These are phyloP conservation scores for Macroramphosus scolopax DNA, from an alignment of 2,797 vertebrate species.

Conservation along the genomic window DNA sequence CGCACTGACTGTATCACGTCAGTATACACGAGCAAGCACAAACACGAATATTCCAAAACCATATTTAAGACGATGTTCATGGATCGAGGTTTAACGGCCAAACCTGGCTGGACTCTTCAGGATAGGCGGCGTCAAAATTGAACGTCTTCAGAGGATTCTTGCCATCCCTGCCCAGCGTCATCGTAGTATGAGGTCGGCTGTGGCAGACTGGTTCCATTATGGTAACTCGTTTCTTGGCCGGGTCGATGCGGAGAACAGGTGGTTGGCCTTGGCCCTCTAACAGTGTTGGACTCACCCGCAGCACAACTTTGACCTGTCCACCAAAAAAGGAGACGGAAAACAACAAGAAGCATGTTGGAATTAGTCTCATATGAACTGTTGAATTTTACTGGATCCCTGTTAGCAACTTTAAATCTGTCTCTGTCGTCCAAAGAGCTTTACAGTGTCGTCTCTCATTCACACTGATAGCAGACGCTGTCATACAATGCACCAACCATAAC, in stretches of 20 bases:
- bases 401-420: too few relatives aligned
- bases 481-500: too few relatives aligned
- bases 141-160: slow-evolving; percentile 89
- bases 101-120: slow-evolving; percentile 93
- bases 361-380: too few relatives aligned
- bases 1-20: too few relatives aligned
- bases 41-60: not conserved
- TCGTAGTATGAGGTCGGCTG: slow-evolving; percentile 75
- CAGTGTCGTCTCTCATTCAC: too few relatives aligned
- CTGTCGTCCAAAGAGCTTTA: too few relatives aligned
- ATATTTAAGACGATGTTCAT: not conserved
- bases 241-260: slow-evolving; percentile 88
- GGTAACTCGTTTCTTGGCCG: slow-evolving; percentile 88
- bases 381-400: too few relatives aligned
- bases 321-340: slow-evolving; percentile 11
- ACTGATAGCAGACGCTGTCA: too few relatives aligned
- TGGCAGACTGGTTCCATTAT: slow-evolving; percentile 82
- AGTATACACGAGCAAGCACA: not conserved
- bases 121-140: slow-evolving; percentile 89
- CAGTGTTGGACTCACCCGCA: slow-evolving; percentile 83
- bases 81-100: slow-evolving; percentile 17
- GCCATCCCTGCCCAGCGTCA: slow-evolving; percentile 78
- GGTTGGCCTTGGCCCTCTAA: slow-evolving; percentile 81
- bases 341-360: too few relatives aligned
- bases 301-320: slow-evolving; percentile 91